Percentiles rank a stretch among this genome's conserved stretches.
These are phyloP conservation scores for Lepus townsendii DNA, from an alignment of 2,797 vertebrate genomes.

Conservation along the genomic window DNA sequence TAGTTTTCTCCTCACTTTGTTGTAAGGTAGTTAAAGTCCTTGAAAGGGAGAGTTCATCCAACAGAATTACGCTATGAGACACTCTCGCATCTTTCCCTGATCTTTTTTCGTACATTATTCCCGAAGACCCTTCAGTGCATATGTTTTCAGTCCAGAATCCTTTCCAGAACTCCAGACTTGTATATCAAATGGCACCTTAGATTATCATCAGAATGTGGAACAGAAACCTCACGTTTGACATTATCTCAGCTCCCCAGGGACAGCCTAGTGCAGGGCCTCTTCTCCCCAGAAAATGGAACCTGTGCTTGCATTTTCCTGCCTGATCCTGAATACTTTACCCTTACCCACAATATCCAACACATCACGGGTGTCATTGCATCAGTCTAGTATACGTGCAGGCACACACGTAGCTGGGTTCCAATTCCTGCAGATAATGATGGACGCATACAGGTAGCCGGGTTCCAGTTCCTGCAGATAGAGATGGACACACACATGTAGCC, in stretches of 20 bases:
- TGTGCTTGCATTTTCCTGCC: background rate
- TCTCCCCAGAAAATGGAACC: background rate
- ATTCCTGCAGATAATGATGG: background rate
- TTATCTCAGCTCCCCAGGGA: background rate
- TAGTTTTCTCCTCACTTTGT: slow-evolving; percentile 5
- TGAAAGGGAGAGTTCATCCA: slow-evolving; percentile 2
- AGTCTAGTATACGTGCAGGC: background rate
- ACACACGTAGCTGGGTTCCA: background rate
- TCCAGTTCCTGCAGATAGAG: background rate
- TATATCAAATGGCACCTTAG: background rate
- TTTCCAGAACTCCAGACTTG: background rate
- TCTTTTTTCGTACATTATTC: background rate
- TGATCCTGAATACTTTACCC: background rate
- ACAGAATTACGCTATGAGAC: background rate
- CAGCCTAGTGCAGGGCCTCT: too few species aligned
- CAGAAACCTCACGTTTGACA: background rate
- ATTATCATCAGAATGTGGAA: background rate
- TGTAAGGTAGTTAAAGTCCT: background rate
- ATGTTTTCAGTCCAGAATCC: background rate
- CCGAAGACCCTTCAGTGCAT: too few species aligned
- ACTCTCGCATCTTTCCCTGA: background rate
- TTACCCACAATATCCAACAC: background rate
- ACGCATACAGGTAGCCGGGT: too few species aligned
- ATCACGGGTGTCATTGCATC: background rate
- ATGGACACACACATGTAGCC: too few species aligned